Evolutionary conservation across 2,888 invertebrate species (phyloP).

Genomic region (Myathropa florea): DNA sequence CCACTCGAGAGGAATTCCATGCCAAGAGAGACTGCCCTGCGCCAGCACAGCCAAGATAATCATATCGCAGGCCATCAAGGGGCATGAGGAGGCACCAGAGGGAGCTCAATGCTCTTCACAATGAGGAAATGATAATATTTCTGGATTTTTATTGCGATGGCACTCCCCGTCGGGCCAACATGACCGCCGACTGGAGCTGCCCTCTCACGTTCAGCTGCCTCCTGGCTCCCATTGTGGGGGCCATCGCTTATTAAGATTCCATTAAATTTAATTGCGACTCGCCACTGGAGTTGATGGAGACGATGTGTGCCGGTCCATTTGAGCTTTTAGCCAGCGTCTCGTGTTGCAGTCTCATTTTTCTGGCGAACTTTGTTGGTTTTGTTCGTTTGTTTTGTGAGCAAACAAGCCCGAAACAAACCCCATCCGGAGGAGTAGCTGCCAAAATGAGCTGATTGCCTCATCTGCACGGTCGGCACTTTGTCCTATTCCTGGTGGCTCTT

Average conservation of each 20-base stretch:
- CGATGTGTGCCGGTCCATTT: background rate
- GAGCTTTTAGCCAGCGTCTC: conserved; percentile 19
- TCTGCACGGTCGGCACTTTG: conserved; percentile 43
- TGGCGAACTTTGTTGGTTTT: background rate
- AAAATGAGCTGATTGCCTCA: conserved; percentile 32
- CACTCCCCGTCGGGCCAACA: conserved; percentile 33
- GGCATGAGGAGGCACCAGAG: conserved; percentile 7
- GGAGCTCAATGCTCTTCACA: conserved; percentile 22
- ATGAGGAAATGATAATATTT: conserved; percentile 69
- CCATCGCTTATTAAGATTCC: conserved; percentile 49
- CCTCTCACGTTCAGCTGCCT: too few relatives aligned
- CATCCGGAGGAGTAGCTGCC: background rate
- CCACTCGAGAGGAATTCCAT: conserved; percentile 53
- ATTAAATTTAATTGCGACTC: conserved; percentile 64
- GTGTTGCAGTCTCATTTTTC: conserved; percentile 34
- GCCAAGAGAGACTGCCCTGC: conserved; percentile 44
- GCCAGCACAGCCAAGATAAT: conserved; percentile 37
- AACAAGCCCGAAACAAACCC: background rate
- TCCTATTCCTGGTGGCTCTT: background rate
- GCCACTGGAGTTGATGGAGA: conserved; percentile 21
- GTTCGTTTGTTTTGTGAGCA: background rate
- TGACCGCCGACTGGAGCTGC: background rate
- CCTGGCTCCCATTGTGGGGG: background rate
- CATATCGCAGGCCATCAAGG: conserved; percentile 41
- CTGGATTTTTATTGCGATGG: conserved; percentile 54